These are phyloP conservation scores for Macrobrachium nipponense DNA, from an alignment of 1,140 invertebrate genomes.

Conservation along the genomic window DNA sequence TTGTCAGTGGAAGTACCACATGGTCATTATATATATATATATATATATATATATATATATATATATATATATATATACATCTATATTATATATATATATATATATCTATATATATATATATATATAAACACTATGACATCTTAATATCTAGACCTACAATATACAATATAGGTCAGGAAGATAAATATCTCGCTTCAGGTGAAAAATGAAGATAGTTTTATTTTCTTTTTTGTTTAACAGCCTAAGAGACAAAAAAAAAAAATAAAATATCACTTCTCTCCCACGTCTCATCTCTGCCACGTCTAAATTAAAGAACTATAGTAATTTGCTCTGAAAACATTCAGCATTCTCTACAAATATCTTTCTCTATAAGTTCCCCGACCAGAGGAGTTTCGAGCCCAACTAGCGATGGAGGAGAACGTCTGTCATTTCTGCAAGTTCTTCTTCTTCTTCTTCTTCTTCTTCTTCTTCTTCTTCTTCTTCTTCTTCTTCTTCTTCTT, in stretches of 20 bases:
- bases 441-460: too few relatives aligned
- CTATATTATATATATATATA: too few relatives aligned
- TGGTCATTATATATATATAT: too few relatives aligned
- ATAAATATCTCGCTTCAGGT: background rate
- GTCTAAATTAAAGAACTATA: background rate
- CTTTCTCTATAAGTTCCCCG: background rate
- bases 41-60: too few relatives aligned
- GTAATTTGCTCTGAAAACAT: slow-evolving; percentile 10
- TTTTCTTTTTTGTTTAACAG: background rate
- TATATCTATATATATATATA: too few relatives aligned
- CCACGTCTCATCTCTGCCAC: background rate
- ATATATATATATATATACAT: too few relatives aligned
- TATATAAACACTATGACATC: too few relatives aligned
- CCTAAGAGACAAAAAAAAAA: background rate
- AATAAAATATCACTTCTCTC: background rate
- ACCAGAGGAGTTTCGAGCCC: background rate
- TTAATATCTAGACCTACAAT: background rate
- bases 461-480: too few relatives aligned
- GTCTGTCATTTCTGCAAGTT: too few relatives aligned
- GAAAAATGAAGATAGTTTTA: background rate
- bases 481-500: too few relatives aligned
- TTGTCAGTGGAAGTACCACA: too few relatives aligned
- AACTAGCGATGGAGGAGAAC: too few relatives aligned
- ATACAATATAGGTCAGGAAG: background rate
- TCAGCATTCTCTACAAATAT: background rate